Evolutionary conservation across 2,888 invertebrate genomes (phyloP).

Genomic region (Syrista parreyssii): DNA sequence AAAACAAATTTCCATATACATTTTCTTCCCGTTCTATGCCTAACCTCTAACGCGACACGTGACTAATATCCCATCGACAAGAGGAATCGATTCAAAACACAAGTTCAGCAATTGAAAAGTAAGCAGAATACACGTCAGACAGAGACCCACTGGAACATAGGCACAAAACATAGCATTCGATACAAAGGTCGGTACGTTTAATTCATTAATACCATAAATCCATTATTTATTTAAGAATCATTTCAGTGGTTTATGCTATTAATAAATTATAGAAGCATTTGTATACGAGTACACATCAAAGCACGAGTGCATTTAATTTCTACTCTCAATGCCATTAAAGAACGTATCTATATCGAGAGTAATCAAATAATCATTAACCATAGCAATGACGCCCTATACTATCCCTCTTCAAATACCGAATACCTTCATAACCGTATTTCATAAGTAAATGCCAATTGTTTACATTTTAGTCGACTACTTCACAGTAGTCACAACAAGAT

Average conservation of each 20-base stretch:
- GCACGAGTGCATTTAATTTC: not conserved
- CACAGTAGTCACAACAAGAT: not conserved
- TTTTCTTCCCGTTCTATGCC: conserved; percentile 8
- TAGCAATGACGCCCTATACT: not conserved
- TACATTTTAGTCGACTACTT: not conserved
- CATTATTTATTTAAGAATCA: not conserved
- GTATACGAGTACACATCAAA: not conserved
- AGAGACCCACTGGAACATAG: not conserved
- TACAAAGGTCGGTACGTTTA: not conserved
- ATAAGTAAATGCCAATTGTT: not conserved
- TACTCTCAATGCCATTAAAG: not conserved
- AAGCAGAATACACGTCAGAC: not conserved
- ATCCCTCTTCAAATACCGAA: not conserved
- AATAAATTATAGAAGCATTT: not conserved
- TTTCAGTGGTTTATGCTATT: not conserved
- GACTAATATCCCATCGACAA: conserved; percentile 28
- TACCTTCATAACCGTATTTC: not conserved
- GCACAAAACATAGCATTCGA: not conserved
- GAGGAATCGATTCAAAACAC: conserved; percentile 9
- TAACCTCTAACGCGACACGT: conserved; percentile 20
- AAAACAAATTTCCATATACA: conserved; percentile 12
- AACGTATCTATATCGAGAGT: not conserved
- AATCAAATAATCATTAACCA: not conserved
- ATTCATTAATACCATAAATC: not conserved
- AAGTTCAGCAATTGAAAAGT: not conserved